Conservation (phyloP, 2,797 vertebrate genomes). For the Geranospiza caerulescens region DNA sequence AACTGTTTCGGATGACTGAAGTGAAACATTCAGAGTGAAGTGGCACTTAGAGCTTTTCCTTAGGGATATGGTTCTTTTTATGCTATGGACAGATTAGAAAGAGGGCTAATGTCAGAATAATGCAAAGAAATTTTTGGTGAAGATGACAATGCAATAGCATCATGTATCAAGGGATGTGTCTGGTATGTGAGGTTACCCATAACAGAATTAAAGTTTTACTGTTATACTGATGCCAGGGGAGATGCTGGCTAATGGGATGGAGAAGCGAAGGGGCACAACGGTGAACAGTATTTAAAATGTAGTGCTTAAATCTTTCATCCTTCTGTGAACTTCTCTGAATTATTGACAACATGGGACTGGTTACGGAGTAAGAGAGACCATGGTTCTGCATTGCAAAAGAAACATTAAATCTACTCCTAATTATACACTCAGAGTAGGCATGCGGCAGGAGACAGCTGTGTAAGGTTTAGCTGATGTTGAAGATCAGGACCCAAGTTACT, state of each 20-base stretch:
- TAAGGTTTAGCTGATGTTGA: neutral
- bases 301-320: neutral
- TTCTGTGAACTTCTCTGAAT: neutral
- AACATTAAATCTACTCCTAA: neutral
- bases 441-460: neutral
- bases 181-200: neutral
- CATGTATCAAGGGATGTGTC: neutral
- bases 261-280: neutral
- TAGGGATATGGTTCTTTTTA: neutral
- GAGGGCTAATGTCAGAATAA: neutral
- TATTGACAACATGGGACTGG: neutral
- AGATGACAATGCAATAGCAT: neutral
- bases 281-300: neutral
- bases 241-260: neutral
- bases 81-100: neutral
- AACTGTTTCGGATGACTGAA: neutral
- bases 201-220: neutral
- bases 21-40: neutral
- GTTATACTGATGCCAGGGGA: neutral
- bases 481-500: neutral
- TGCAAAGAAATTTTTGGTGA: neutral
- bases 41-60: neutral
- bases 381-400: neutral
- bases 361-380: neutral
- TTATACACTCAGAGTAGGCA: neutral